Evolutionary conservation across 2,888 invertebrate genomes (phyloP).

Genomic region (Stramonita haemastoma): DNA sequence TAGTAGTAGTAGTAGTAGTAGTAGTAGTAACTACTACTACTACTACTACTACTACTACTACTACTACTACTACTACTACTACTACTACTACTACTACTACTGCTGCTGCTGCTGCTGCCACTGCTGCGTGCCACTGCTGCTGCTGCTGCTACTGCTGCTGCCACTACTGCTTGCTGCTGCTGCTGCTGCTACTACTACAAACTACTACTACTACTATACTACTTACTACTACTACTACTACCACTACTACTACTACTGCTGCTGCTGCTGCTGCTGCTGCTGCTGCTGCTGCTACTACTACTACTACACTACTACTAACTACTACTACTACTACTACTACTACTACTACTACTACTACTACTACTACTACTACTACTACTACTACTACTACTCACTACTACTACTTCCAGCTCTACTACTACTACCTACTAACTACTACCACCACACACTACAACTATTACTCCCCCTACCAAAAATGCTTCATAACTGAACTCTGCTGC

Average conservation of each 20-base stretch:
- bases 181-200: not conserved
- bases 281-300: not conserved
- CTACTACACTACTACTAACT: not conserved
- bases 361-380: not conserved
- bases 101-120: not conserved
- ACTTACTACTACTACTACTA: not conserved
- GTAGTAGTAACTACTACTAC: not conserved
- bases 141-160: not conserved
- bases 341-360: not conserved
- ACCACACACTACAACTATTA: not conserved
- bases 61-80: conserved; percentile 14
- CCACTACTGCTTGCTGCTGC: not conserved
- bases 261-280: not conserved
- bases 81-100: not conserved
- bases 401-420: not conserved
- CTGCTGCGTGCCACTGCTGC: not conserved
- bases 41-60: not conserved
- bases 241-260: not conserved
- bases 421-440: not conserved
- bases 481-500: not conserved
- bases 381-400: not conserved
- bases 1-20: too few species aligned
- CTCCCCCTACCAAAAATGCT: not conserved
- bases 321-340: not conserved
- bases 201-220: not conserved